phyloP scores from a whole-genome alignment of 2,113 vertebrate species.

The Paedocypris sp. region DNA sequence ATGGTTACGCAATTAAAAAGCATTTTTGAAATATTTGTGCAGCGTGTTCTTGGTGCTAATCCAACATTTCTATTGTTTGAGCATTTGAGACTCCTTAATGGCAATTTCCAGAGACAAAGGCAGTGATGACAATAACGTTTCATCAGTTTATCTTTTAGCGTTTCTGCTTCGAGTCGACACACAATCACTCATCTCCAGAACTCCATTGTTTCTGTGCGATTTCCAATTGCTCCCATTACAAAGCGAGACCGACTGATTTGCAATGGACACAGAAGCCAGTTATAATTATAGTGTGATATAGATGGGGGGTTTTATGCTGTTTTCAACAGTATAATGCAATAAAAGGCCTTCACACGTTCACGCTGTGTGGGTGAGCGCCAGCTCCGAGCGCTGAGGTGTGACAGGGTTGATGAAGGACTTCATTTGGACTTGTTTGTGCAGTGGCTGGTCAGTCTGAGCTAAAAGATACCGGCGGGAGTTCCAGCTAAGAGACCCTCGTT shows the following conservation, averaged over 20 bases:
- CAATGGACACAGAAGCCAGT: conserved; percentile 18
- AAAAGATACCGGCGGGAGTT: conserved; percentile 8
- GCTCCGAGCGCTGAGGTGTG: conserved; percentile 4
- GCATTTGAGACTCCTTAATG: conserved; percentile 16
- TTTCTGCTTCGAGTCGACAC: neutral
- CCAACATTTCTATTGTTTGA: conserved; percentile 22
- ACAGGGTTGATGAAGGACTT: conserved; percentile 22
- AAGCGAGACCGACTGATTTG: conserved; percentile 25
- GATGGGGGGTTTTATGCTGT: conserved; percentile 24
- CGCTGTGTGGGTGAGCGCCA: neutral
- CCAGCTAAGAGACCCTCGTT: conserved; percentile 24
- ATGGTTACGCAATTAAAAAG: conserved; percentile 26
- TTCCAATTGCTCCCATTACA: conserved; percentile 25
- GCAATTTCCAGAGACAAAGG: conserved; percentile 35
- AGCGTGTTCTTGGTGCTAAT: conserved; percentile 16
- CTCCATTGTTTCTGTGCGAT: conserved; percentile 6
- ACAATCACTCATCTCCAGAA: conserved; percentile 3
- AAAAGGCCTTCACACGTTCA: conserved; percentile 10
- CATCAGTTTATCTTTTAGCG: conserved; percentile 9
- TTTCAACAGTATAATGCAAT: neutral
- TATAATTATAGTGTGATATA: conserved; percentile 32
- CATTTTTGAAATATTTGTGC: conserved; percentile 22
- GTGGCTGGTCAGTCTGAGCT: conserved; percentile 28
- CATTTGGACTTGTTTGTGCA: conserved; percentile 12
- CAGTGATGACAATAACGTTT: conserved; percentile 20